phyloP scores from a whole-genome alignment of 2,888 invertebrate genomes.

The Lasioglossum marginatum region DNA sequence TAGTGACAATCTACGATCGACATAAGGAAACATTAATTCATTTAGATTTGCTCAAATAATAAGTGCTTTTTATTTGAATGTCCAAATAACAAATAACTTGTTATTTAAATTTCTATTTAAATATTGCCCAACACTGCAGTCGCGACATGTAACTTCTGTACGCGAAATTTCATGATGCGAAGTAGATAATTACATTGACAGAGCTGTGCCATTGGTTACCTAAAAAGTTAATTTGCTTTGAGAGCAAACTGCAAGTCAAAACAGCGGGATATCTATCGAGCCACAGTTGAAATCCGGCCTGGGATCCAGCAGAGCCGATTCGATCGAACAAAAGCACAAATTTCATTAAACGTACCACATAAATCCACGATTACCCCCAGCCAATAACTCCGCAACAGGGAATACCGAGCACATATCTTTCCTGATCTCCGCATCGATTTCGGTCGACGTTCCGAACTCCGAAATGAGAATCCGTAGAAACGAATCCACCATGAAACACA shows the following conservation, averaged over 20 bases:
- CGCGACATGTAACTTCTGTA: too few species aligned
- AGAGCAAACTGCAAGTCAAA: not conserved
- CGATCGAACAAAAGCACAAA: constrained; percentile 39
- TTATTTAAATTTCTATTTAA: too few species aligned
- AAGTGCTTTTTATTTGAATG: too few species aligned
- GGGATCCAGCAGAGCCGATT: not conserved
- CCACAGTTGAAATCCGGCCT: not conserved
- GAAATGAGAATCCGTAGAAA: constrained; percentile 20
- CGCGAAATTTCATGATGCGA: too few species aligned
- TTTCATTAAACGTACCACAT: constrained; percentile 51
- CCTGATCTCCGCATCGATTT: constrained; percentile 49
- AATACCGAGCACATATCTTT: constrained; percentile 41
- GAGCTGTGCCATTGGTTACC: not conserved
- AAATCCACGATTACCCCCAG: constrained; percentile 49
- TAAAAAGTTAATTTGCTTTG: not conserved
- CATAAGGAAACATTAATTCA: too few species aligned
- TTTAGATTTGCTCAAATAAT: too few species aligned
- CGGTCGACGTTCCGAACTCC: constrained; percentile 22
- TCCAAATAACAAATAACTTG: too few species aligned
- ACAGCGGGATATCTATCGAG: constrained; percentile 13
- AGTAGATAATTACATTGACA: not conserved
- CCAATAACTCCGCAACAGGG: constrained; percentile 49
- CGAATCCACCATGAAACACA: constrained; percentile 6
- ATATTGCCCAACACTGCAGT: too few species aligned
- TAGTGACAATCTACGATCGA: too few species aligned